Percentiles rank a stretch among this genome's conserved stretches.
phyloP scores from a whole-genome alignment of 64 coral and sea anemone genomes.

The Montipora capricornis region DNA sequence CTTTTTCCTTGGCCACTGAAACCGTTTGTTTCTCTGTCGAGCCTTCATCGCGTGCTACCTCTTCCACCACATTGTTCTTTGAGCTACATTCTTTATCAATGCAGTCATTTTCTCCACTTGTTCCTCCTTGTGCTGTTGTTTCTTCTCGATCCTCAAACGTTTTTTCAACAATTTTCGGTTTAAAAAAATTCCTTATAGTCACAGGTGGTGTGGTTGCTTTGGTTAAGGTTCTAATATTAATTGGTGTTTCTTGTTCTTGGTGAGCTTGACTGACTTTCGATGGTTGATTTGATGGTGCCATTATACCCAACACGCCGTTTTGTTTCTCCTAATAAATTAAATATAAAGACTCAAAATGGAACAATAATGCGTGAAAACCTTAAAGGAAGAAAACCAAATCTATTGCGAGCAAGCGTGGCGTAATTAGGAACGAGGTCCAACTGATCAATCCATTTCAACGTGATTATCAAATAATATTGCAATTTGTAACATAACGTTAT shows the following conservation, averaged over 20 bases:
- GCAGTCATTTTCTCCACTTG: not conserved
- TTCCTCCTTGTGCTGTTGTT: not conserved
- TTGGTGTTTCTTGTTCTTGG: conserved; percentile 68
- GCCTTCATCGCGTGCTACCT: not conserved
- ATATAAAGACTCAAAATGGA: not conserved
- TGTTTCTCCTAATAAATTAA: conserved; percentile 39
- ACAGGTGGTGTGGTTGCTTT: conserved; percentile 86
- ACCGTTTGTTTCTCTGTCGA: not conserved
- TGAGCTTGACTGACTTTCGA: conserved; percentile 37
- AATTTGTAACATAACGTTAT: no score
- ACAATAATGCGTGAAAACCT: no score
- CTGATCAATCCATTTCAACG: no score
- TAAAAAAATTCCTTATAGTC: conserved; percentile 95
- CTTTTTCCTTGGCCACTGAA: not conserved
- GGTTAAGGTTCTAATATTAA: conserved; percentile 80
- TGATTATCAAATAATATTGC: no score
- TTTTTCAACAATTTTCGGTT: conserved; percentile 34
- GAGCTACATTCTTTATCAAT: not conserved
- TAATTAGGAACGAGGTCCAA: no score
- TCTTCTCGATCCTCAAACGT: not conserved
- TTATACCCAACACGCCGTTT: conserved; percentile 64
- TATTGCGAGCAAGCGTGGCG: no score
- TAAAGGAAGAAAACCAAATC: no score
- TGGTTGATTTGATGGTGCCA: conserved; percentile 25
- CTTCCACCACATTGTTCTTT: not conserved